Conservation (phyloP, 2,888 invertebrate species). For the Habrosyne pyritoides region DNA sequence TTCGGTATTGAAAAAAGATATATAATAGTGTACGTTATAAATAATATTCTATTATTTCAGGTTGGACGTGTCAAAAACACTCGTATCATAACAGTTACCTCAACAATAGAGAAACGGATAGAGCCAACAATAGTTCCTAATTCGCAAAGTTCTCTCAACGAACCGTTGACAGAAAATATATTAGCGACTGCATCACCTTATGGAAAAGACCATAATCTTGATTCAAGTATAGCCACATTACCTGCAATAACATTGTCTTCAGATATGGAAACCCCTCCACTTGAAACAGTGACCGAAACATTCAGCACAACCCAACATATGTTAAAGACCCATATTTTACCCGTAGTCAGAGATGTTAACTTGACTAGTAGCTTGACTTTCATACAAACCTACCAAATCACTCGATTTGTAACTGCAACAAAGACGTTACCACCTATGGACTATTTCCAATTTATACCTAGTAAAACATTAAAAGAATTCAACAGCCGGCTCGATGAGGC, state of each 20-base stretch:
- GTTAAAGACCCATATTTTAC: constrained; percentile 94
- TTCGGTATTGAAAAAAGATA: too few relatives aligned
- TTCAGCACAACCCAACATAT: constrained; percentile 95
- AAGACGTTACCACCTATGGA: constrained; percentile 95
- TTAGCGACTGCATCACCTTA: constrained; percentile 90
- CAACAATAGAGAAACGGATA: constrained; percentile 91
- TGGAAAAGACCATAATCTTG: constrained; percentile 87
- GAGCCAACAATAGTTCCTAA: constrained; percentile 82
- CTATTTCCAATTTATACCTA: constrained; percentile 93
- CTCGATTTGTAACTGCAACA: constrained; percentile 93
- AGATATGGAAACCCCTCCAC: constrained; percentile 91
- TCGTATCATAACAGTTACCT: constrained; percentile 93
- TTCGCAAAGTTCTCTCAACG: constrained; percentile 85
- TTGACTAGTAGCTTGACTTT: constrained; percentile 91
- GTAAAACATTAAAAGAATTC: constrained; percentile 93
- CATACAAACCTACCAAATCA: constrained; percentile 94
- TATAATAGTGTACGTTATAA: too few relatives aligned
- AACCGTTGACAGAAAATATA: constrained; percentile 94
- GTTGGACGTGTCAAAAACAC: constrained; percentile 94
- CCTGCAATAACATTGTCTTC: constrained; percentile 90
- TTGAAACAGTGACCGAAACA: constrained; percentile 95
- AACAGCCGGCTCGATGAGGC: constrained; percentile 94
- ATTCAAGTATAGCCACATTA: constrained; percentile 92
- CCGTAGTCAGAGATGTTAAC: constrained; percentile 89
- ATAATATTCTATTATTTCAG: constrained; percentile 70